Evolutionary conservation across 2,797 vertebrate species (phyloP), one percentile per base, ranked within the genome.

Genomic region (Poeciliopsis infans): DNA sequence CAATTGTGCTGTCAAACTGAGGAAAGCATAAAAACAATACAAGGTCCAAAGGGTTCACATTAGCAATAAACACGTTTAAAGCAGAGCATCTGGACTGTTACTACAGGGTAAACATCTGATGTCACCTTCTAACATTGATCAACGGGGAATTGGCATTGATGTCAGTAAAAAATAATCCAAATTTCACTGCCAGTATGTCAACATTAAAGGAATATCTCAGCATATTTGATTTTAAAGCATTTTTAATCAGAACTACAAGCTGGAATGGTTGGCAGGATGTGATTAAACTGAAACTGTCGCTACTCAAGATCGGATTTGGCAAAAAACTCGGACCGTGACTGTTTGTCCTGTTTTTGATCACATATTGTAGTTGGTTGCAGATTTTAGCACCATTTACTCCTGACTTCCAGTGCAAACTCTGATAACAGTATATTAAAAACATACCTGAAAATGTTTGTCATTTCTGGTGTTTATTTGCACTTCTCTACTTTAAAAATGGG

Each of bases 151-250:
- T 36, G 64, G 43, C 73, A 77, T 76, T 80, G n/a, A 47, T 73
- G 77, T 80, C 76, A 76, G 80, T 85, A 47, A 78, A 85, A 51
- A 80, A 80, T 70, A 31, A 88, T 78, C 71, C 69, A 45, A 83
- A 64, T 75, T 85, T 84, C 89, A 93, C 94, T 93, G 92, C 93
- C 93, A 92, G 82, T 81, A 59, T 75, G 68, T 77, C n/a, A 69
- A 72, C 75, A 46, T 87, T 74, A 73, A 68, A 82, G 79, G 70
- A 71, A 70, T 39, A 77, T 41, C 73, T 61, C 59, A 49, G 72
- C 68, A 64, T 57, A 59, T 64, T 59, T 74, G 72, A 3, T 79
- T 4, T 15, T 47, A 33, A 81, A 51, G 47, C 20, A 41, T 12
- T 8, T 25, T 53, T 15, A 53, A 39, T 53, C 72, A 73, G 25